Evolutionary conservation across 2,888 invertebrate genomes (phyloP), one percentile per base, ranked within the genome.

Genomic region (Notodonta dromedarius): DNA sequence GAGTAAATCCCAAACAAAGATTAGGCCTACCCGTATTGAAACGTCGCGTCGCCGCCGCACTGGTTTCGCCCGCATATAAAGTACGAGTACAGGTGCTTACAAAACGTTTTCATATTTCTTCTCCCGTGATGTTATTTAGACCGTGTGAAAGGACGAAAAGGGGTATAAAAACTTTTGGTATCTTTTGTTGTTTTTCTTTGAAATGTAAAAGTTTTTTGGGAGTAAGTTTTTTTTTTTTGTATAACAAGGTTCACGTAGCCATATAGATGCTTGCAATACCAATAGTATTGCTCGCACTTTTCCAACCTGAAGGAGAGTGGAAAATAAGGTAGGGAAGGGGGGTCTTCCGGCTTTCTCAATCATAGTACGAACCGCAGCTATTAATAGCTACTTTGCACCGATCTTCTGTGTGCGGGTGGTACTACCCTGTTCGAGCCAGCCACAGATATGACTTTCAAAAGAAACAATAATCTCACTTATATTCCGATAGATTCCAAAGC

Each of bases 61-160:
- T n/a, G 46, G 40, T 60, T 58, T 60, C 60, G 61, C 40, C 56
- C 46, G 59, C 51, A 24, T 59, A 57, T 16, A 16, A 9, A 16
- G 16, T 14, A 50, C 16, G 50, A 5, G 5, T 16, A 50, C 14
- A 50, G 50, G 50, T 50, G 50, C 16, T 8, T 16, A 16, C 16
- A 16, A 50, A 50, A 50, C 16, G 50, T 50, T 50, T 16, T 50
- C 16, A 50, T 50, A 50, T 50, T 16, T 9, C 16, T 2, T 46
- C 4, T n/a, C n/a, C n/a, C n/a, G 13, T 46, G 46, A 46, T 46
- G 46, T 46, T 46, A n/a, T 46, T 46, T 46, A n/a, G 46, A n/a
- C 13, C 13, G 46, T 6, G 13, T 4, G 46, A 46, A 46, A n/a
- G 50, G 50, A 50, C 50, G 50, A 5, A 13, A 16, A 9, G 11